phyloP scores from a whole-genome alignment of 2,888 invertebrate species.

The Atrina japonica region DNA sequence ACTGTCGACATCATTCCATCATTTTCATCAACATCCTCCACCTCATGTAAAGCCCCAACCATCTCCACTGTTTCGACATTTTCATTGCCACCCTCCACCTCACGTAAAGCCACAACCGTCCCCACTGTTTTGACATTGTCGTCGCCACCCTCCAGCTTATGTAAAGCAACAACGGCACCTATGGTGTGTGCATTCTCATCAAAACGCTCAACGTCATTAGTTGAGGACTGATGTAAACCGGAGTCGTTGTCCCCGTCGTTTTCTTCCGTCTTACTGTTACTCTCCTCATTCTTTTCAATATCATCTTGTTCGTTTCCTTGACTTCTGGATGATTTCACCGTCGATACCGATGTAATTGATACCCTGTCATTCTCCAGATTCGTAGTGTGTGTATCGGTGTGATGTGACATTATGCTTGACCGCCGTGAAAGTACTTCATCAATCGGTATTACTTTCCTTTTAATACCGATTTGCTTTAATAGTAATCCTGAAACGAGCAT shows the following conservation, averaged over 20 bases:
- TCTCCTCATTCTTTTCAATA: neutral
- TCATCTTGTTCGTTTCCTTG: neutral
- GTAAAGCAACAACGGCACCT: no score
- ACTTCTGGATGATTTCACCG: neutral
- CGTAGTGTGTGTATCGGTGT: neutral
- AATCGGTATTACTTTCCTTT: neutral
- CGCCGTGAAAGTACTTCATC: neutral
- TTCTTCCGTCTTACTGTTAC: neutral
- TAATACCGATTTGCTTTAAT: neutral
- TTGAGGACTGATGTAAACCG: neutral
- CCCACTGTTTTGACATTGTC: no score
- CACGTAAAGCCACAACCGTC: no score
- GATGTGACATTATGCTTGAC: neutral
- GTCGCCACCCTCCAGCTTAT: no score
- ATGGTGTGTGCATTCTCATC: no score
- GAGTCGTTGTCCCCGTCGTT: neutral
- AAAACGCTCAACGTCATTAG: no score
- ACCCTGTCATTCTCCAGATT: neutral
- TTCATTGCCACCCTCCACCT: no score
- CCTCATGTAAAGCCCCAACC: no score
- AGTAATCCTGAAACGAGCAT: constrained; percentile 10
- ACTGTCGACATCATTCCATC: no score
- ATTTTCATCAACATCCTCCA: no score
- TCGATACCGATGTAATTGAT: neutral
- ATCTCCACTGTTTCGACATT: no score